Evolutionary conservation across 92 coral and sea anemone genomes (phyloP), one percentile per base, ranked within the genome.

Genomic region (Palythoa grandis): DNA sequence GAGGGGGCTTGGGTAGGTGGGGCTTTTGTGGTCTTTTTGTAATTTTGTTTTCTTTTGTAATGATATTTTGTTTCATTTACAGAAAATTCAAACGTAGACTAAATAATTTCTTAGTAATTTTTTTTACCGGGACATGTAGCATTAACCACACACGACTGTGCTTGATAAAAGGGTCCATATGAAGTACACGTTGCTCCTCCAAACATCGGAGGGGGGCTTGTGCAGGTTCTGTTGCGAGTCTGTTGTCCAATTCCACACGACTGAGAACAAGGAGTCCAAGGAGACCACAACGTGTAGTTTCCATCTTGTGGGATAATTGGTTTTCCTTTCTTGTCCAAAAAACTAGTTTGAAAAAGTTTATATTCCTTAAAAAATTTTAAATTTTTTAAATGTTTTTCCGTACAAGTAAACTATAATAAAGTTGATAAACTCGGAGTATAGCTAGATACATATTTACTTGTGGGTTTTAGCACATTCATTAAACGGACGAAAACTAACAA

Each of bases 231-330:
- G 74, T 80, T 80, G 20, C 85, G 85, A n/a, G 57, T 80, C 63
- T 80, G 85, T 67, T 79, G 85, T 16, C 74, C 85, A 15, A 66
- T 56, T 13, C 74, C 85, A 63, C 84, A 80, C 3, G 63, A 80
- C 20, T 66, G 85, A 7, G 85, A 80, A n/a, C 85, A 80, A 1
- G 74, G 43, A 5, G 85, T 80, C 85, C 85, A 80, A 15, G 85
- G 74, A n/a, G 85, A 80, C 85, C 85, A 80, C 20, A 65, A 60
- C 20, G 85, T 80, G 53, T 80, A 80, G 74, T 80, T 80, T 47
- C 85, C 85, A 37, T 80, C 74, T 7, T 66, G 85, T 7, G 74
- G 85, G 14, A 80, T 80, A 6, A 80, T 39, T 8, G 85, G 85
- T 38, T 66, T 80, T 11, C 74, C 61, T 0, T 48, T 67, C 12